phyloP scores from a whole-genome alignment of 2,888 invertebrate genomes.

The Phorcus lineatus region DNA sequence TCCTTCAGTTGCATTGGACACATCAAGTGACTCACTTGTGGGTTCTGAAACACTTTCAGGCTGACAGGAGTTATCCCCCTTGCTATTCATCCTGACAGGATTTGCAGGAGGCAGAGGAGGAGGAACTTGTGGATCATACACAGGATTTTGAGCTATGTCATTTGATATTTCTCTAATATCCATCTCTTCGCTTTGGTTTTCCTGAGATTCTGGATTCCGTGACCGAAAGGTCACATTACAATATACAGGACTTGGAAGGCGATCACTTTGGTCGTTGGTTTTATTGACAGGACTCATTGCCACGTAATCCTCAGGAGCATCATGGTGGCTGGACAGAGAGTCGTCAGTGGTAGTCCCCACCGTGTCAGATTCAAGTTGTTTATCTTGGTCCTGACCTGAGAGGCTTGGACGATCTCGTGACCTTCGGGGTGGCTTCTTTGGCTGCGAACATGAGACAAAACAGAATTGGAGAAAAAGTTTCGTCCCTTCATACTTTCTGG shows the following conservation, averaged over 20 bases:
- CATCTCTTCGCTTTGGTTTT: background rate
- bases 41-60: background rate
- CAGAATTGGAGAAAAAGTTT: too few relatives aligned
- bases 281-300: background rate
- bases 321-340: background rate
- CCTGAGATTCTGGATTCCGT: background rate
- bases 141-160: background rate
- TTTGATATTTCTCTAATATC: background rate
- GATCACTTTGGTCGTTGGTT: background rate
- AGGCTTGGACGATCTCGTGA: background rate
- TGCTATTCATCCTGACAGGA: background rate
- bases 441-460: background rate
- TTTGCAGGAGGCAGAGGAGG: background rate
- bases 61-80: background rate
- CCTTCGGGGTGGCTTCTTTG: background rate
- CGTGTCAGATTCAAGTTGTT: background rate
- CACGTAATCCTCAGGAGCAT: background rate
- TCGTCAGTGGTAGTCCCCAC: background rate
- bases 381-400: background rate
- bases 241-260: background rate
- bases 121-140: background rate
- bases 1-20: background rate
- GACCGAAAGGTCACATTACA: background rate
- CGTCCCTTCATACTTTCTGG: too few relatives aligned
- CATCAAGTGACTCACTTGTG: constrained; percentile 1